Evolutionary conservation across 2,113 vertebrate genomes (phyloP).

Genomic region (Synodontis membranacea): DNA sequence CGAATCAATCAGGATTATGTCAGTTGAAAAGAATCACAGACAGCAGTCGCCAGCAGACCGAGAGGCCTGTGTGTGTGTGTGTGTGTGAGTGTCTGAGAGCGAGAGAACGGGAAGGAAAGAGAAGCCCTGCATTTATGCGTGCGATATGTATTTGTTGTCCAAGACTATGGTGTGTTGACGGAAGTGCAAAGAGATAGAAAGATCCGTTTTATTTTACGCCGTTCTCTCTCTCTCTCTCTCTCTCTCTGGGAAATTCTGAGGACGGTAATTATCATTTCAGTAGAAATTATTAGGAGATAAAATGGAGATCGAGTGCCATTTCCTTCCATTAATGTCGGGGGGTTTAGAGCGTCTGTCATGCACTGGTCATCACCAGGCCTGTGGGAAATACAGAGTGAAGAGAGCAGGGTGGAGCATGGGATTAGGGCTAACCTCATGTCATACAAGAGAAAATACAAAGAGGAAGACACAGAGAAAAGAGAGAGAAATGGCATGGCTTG

Average conservation of each 20-base stretch:
- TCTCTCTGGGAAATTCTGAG: constrained; percentile 69
- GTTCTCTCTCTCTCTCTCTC: constrained; percentile 64
- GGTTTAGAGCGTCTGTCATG: constrained; percentile 89
- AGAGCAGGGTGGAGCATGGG: constrained; percentile 77
- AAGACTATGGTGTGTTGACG: constrained; percentile 81
- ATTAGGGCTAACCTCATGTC: constrained; percentile 71
- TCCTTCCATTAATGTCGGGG: constrained; percentile 86
- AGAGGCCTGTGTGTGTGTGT: constrained; percentile 75
- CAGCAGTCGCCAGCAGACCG: constrained; percentile 86
- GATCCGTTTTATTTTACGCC: constrained; percentile 57
- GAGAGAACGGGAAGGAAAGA: constrained; percentile 40
- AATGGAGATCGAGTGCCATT: constrained; percentile 91
- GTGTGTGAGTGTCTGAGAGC: constrained; percentile 15
- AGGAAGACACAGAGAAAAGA: constrained; percentile 63
- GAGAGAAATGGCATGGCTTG: constrained; percentile 63
- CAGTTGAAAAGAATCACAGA: constrained; percentile 98
- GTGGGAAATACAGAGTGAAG: constrained; percentile 83
- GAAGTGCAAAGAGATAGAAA: constrained; percentile 68
- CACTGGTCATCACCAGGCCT: constrained; percentile 80
- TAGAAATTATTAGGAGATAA: constrained; percentile 96
- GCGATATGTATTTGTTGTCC: constrained; percentile 76
- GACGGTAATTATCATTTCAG: constrained; percentile 98
- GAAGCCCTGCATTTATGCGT: constrained; percentile 7
- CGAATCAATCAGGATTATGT: constrained; percentile 99
- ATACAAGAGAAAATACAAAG: constrained; percentile 67